Base-by-base conservation (phyloP, 2,888 invertebrate species). In the Miltochrista miniata region DNA sequence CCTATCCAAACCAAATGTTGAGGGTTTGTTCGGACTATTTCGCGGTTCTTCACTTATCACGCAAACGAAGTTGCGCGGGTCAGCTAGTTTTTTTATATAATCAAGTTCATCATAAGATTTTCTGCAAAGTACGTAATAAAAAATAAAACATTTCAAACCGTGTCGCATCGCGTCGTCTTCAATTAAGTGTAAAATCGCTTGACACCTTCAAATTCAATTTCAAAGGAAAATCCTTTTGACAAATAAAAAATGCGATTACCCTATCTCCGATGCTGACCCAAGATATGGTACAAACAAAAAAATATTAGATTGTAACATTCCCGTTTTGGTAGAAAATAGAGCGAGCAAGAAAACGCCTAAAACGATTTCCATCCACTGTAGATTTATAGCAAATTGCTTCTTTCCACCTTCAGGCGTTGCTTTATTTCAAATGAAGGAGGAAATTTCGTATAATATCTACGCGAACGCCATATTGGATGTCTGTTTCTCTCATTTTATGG, bases 361-460 rank as follows among this genome's bases (percentile, higher is more conserved):
- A 82, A 80, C 78, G 79, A 81, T 87, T 82, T 79, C 76, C 81
- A 81, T 84, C 79, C 74, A 72, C 70, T 61, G 72, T 76, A 82
- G 84, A 88, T 88, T 88, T 88, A 88, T 85, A 79, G 88, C 85
- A 86, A 86, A 88, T 88, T 89, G 87, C 89, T 82, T 76, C 70
- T 75, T 68, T 70, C 74, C 61, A 74, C 76, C 80, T 82, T 60
- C 74, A 85, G 87, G 86, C 87, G 84, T 76, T 87, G 75, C 81
- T 82, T 85, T 85, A 83, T 82, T 83, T 74, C 72, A 56, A 75
- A 71, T 73, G 76, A 75, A 72, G 63, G 56, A 67, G 64, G 73
- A 73, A 81, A 76, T 58, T 79, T 67, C 65, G 71, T 76, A 46
- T 51, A 56, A 45, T 59, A 60, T 64, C 57, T 57, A 48, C 51